Percentiles rank a stretch among this genome's conserved stretches.
Evolutionary conservation across 2,797 vertebrate genomes (phyloP).

Genomic region (Darevskia nairensis): DNA sequence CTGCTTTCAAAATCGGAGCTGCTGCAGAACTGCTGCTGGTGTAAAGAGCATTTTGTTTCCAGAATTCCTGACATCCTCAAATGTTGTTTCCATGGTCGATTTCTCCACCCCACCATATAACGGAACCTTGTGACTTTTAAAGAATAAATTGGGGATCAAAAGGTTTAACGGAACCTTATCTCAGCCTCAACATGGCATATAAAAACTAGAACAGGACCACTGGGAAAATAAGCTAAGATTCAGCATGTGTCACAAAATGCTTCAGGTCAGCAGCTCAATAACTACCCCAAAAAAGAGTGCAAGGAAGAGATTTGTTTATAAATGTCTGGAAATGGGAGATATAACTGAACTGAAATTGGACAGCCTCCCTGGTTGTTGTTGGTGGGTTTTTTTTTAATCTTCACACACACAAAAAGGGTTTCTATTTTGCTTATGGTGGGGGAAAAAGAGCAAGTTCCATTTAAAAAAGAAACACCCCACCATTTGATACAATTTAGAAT

Average conservation of each 20-base stretch:
- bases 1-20: slow-evolving; percentile 20
- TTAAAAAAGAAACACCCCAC: background rate
- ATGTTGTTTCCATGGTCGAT: background rate
- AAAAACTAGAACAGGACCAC: background rate
- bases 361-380: background rate
- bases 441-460: background rate
- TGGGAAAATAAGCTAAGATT: slow-evolving; percentile 31
- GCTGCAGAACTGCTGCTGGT: background rate
- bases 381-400: slow-evolving; percentile 20
- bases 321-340: slow-evolving; percentile 36
- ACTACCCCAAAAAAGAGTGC: background rate
- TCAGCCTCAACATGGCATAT: background rate
- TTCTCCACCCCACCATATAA: background rate
- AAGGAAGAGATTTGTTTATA: slow-evolving; percentile 37
- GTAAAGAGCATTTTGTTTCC: slow-evolving; percentile 12
- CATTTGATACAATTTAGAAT: background rate
- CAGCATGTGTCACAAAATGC: slow-evolving; percentile 16
- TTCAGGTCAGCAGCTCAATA: slow-evolving; percentile 36
- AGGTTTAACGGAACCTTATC: slow-evolving; percentile 36
- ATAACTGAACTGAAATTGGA: slow-evolving; percentile 1
- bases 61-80: background rate
- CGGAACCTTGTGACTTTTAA: slow-evolving; percentile 30
- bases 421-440: slow-evolving; percentile 28
- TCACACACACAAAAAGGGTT: slow-evolving; percentile 7
- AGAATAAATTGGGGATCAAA: slow-evolving; percentile 2